Evolutionary conservation across 2,797 vertebrate genomes (phyloP).

Genomic region (Helarctos malayanus): DNA sequence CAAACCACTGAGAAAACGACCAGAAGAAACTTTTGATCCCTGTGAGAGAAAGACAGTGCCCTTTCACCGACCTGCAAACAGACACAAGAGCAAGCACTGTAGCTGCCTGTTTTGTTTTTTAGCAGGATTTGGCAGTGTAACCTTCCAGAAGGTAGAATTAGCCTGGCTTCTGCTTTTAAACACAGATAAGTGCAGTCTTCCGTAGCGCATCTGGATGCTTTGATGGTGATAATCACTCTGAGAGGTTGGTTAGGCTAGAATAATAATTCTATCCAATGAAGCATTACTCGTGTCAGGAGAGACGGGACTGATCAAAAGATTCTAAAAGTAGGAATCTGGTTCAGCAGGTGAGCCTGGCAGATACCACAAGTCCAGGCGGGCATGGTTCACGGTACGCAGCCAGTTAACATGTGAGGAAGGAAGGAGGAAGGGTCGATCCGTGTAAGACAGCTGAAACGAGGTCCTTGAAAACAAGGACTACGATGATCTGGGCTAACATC

Average conservation of each 20-base stretch:
- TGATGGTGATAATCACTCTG: neutral
- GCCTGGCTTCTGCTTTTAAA: slow-evolving; percentile 14
- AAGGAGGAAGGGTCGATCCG: neutral
- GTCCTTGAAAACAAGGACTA: neutral
- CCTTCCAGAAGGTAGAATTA: neutral
- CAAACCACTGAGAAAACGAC: neutral
- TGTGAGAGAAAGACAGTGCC: neutral
- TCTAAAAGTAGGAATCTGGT: neutral
- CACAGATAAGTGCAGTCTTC: neutral
- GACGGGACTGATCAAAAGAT: slow-evolving; percentile 16
- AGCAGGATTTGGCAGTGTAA: neutral
- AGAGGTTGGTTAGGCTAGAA: slow-evolving; percentile 47
- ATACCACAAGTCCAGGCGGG: neutral
- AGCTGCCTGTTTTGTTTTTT: neutral
- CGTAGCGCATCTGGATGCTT: neutral
- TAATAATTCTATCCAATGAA: neutral
- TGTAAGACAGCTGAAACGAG: neutral
- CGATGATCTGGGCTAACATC: neutral
- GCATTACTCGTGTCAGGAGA: neutral
- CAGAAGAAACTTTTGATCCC: neutral
- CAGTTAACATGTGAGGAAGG: neutral
- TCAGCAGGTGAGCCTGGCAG: neutral
- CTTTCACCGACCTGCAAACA: neutral
- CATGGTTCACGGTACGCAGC: neutral
- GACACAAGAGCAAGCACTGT: neutral